These are phyloP conservation scores for Drosophila falleni DNA, from an alignment of 2,888 invertebrate genomes.

Conservation along the genomic window DNA sequence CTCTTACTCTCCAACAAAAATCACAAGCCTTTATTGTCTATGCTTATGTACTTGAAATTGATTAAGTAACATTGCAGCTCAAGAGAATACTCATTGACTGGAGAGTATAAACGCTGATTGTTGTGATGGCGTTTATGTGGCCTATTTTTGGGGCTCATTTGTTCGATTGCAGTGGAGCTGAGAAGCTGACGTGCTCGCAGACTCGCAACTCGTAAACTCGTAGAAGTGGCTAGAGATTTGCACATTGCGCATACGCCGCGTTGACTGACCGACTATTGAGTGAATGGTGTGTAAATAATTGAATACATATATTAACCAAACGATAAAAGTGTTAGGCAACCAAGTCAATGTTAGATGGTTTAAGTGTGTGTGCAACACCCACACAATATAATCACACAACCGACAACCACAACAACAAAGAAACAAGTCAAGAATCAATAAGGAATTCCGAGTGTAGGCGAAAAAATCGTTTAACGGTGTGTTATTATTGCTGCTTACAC, in stretches of 20 bases:
- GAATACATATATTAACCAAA: neutral
- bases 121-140: constrained; percentile 17
- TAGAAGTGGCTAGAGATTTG: constrained; percentile 10
- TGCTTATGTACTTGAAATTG: constrained; percentile 9
- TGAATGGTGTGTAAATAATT: constrained; percentile 46
- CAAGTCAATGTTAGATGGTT: constrained; percentile 16
- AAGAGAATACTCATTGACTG: constrained; percentile 22
- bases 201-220: constrained; percentile 25
- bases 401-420: constrained; percentile 2
- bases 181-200: constrained; percentile 57
- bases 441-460: constrained; percentile 1
- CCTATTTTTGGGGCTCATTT: constrained; percentile 24
- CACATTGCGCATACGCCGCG: constrained; percentile 59
- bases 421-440: constrained; percentile 35
- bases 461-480: constrained; percentile 49
- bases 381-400: neutral
- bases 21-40: neutral
- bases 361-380: constrained; percentile 4
- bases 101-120: constrained; percentile 6
- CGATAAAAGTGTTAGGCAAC: constrained; percentile 61
- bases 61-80: constrained; percentile 30
- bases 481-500: constrained; percentile 9
- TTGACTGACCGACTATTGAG: constrained; percentile 59
- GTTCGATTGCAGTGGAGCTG: constrained; percentile 45
- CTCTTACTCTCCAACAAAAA: too few relatives aligned